Evolutionary conservation across 2,888 invertebrate genomes (phyloP), one percentile per base, ranked within the genome.

Genomic region (Scelioninae gen. 1): DNA sequence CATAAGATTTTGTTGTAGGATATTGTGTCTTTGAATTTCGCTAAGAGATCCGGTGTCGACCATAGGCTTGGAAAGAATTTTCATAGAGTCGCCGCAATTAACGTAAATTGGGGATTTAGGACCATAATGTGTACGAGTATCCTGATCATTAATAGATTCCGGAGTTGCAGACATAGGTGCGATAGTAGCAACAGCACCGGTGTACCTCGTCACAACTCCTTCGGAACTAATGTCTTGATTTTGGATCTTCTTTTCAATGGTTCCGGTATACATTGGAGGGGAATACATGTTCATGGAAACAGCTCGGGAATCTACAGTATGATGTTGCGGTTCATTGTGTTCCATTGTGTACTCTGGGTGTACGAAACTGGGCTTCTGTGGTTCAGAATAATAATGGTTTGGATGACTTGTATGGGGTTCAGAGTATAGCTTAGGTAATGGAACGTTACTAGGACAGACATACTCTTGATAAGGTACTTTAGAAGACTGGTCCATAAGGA

Each of bases 151-250:
- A 6, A 49, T 38, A 8, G 43, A 49, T 11, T 75, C 68, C 9
- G 87, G 85, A 68, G 86, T 88, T 11, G 87, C 84, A 11, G 88
- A 84, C 1, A 72, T 81, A 0, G 90, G 88, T 0, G 90, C 89
- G 3, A 92, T 88, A 0, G 92, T 92, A 4, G 87, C 92, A 9
- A 92, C 90, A 4, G 91, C 92, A 56, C 90, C 89, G 0, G 92
- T 86, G 63, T 92, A 91, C 15, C 92, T 87, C 6, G 92, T 92
- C 0, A 92, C 89, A 0, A 92, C 85, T 0, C 92, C 91, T 1
- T 91, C 91, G 0, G 90, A 83, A 13, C 91, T 90, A 60, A 92
- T 91, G 32, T 92, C 92, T 66, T 92, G 92, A 66, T 92, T 92
- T 56, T 90, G 85, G 8, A 91, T 91, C 38, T 91, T 88, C 43